These are phyloP conservation scores for Petrocephalus schoutedeni DNA, from an alignment of 2,797 vertebrate species.

Conservation along the genomic window DNA sequence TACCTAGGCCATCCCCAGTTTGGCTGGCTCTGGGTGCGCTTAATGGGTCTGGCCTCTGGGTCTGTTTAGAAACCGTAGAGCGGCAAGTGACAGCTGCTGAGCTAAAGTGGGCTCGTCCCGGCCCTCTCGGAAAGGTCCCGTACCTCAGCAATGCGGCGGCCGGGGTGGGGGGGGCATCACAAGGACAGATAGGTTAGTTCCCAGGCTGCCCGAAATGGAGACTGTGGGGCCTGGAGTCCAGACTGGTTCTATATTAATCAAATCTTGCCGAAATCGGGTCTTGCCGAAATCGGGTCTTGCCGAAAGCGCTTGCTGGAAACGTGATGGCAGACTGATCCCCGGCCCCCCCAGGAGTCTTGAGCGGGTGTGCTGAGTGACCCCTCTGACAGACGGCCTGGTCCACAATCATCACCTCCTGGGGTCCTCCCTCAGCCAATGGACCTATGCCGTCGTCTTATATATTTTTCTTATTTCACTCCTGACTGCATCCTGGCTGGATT, in stretches of 20 bases:
- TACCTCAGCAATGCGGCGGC: neutral
- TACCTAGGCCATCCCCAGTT: neutral
- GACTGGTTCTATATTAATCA: constrained; percentile 19
- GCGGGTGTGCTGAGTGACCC: neutral
- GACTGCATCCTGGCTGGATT: neutral
- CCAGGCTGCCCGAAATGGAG: constrained; percentile 39
- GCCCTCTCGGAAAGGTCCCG: neutral
- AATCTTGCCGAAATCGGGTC: neutral
- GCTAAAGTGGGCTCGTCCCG: neutral
- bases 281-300: neutral
- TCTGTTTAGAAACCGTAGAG: constrained; percentile 3
- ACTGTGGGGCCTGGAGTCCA: constrained; percentile 44
- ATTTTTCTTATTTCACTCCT: neutral
- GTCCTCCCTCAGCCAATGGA: neutral
- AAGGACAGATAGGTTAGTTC: constrained; percentile 15
- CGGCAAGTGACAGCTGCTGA: neutral
- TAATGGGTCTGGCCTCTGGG: neutral
- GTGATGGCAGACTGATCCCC: neutral
- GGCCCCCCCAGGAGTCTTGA: neutral
- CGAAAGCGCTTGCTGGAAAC: neutral
- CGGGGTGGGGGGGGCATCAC: neutral
- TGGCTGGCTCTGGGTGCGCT: neutral
- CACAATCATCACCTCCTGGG: neutral
- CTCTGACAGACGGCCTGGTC: neutral
- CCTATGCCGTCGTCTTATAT: neutral